Base-by-base conservation (phyloP, 1,140 invertebrate species). In the Dufourea novaeangliae region DNA sequence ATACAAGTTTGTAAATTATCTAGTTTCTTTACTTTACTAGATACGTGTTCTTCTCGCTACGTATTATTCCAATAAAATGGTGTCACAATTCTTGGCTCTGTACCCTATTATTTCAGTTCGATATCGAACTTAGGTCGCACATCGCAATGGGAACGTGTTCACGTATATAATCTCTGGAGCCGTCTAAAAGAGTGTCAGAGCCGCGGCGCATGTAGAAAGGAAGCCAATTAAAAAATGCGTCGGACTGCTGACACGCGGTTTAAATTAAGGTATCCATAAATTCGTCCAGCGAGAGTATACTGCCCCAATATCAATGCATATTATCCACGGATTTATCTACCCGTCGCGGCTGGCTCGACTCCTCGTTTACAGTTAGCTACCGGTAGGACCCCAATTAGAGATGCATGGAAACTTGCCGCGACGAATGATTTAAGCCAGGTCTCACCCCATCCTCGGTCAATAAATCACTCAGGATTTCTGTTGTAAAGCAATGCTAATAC, bases 171-270 rank as follows among this genome's bases (percentile, higher is more conserved):
- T n/a, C n/a, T n/a, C n/a, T n/a, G n/a, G n/a, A n/a, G n/a, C n/a
- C n/a, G n/a, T n/a, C n/a, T n/a, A n/a, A n/a, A n/a, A n/a, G n/a
- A n/a, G n/a, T n/a, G n/a, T n/a, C n/a, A n/a, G n/a, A n/a, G n/a
- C n/a, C n/a, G n/a, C n/a, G n/a, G n/a, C n/a, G n/a, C n/a, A n/a
- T n/a, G n/a, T n/a, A n/a, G n/a, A n/a, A n/a, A n/a, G n/a, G 57
- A 7, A 37, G 7, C 59, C 44, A 54, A 73, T 73, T 64, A 64
- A 54, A 64, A n/a, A 64, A 73, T 54, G 32, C 59, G 64, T 73
- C 54, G 17, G 27, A 1, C 6, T 4, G 2, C 2, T 27, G 20
- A 27, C 41, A n/a, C n/a, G n/a, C n/a, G n/a, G n/a, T n/a, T 62
- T 11, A 25, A 37, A 0, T 17, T 34, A 17, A 59, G 29, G n/a